phyloP scores from a whole-genome alignment of 1,140 invertebrate species.

The Delia radicum region DNA sequence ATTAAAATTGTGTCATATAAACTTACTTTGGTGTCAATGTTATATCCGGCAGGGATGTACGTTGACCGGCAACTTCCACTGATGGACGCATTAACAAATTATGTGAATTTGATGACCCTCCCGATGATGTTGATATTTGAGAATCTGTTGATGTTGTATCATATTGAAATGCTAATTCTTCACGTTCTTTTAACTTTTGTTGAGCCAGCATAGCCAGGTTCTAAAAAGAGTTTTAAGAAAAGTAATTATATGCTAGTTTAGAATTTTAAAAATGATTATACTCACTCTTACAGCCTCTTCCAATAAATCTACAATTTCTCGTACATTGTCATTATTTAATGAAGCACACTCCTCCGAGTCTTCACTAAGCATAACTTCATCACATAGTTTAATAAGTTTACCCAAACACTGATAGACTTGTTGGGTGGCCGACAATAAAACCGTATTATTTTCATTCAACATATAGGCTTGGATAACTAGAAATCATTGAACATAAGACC shows the following conservation, averaged over 20 bases:
- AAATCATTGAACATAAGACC: too few relatives aligned
- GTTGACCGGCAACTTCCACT: conserved; percentile 50
- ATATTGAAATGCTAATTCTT: conserved; percentile 35
- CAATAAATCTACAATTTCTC: conserved; percentile 74
- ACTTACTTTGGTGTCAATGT: conserved; percentile 67
- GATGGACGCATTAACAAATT: conserved; percentile 36
- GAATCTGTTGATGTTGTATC: conserved; percentile 11
- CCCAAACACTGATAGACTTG: conserved; percentile 85
- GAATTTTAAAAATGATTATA: background rate
- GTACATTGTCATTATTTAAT: conserved; percentile 72
- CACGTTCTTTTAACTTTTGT: conserved; percentile 66
- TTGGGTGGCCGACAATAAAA: conserved; percentile 72
- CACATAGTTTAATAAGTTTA: conserved; percentile 83
- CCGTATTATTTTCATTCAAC: conserved; percentile 68
- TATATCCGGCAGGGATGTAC: conserved; percentile 72
- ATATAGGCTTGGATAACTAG: conserved; percentile 64
- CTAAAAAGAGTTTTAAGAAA: conserved; percentile 39
- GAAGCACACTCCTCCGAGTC: conserved; percentile 61
- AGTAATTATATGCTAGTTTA: background rate
- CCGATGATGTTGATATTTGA: conserved; percentile 7
- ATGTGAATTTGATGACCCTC: conserved; percentile 12
- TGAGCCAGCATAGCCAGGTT: conserved; percentile 67
- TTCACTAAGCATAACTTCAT: conserved; percentile 73
- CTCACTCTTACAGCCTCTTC: conserved; percentile 76
- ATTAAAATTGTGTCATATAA: background rate